Evolutionary conservation across 2,888 invertebrate species (phyloP).

Genomic region (Microctonus brassicae): DNA sequence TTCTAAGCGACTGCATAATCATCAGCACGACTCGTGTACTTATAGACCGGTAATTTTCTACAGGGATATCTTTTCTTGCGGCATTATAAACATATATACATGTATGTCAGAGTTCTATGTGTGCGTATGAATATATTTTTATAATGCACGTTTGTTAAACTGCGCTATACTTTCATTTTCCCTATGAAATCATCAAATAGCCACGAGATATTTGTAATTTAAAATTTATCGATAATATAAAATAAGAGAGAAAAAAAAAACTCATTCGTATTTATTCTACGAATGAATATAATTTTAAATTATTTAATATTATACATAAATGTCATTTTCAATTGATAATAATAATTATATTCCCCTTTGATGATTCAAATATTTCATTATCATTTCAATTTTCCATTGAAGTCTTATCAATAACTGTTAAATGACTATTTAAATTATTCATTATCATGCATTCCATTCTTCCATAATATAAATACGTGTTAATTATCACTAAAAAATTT

Average conservation of each 20-base stretch:
- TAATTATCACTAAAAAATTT: neutral
- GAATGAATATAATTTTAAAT: too few relatives aligned
- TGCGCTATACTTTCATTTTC: neutral
- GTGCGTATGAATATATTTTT: neutral
- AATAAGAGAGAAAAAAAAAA: neutral
- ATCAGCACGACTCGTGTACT: constrained; percentile 32
- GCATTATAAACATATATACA: neutral
- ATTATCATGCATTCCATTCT: neutral
- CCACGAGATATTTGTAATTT: neutral
- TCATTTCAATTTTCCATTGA: neutral
- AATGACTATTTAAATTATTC: neutral
- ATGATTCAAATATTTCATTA: too few relatives aligned
- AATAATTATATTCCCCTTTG: too few relatives aligned
- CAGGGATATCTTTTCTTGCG: constrained; percentile 25
- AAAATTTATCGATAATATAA: neutral
- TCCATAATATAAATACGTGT: neutral
- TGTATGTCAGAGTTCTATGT: neutral
- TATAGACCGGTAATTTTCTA: constrained; percentile 40
- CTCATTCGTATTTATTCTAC: too few relatives aligned
- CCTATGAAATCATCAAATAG: neutral
- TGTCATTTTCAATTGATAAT: too few relatives aligned
- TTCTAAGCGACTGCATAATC: constrained; percentile 48
- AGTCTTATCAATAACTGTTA: neutral
- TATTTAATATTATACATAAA: too few relatives aligned
- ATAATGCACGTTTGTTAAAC: neutral